Base-by-base conservation (phyloP, 1,140 invertebrate genomes). In the Ostrea denselamellosa region DNA sequence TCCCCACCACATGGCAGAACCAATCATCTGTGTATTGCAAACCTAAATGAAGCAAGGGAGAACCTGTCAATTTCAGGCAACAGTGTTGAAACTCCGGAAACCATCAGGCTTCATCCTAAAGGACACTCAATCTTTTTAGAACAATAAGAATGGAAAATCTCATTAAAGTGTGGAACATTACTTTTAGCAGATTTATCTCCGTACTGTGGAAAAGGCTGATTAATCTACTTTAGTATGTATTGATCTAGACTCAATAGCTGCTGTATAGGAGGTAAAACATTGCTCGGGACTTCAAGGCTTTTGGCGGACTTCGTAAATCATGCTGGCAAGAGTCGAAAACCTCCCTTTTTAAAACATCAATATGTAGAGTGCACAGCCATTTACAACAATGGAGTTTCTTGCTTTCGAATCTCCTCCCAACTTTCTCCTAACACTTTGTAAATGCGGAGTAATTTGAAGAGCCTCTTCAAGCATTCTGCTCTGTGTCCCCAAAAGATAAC, bases 201-300 rank as follows among this genome's bases (percentile, higher is more conserved):
- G 22, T 77, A 77, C 34, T 77, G 22, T 77, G 28, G 68, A 77
- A 77, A 14, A 77, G 22, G 28, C 25, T 77, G 68, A 77, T 77
- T 77, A 77, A 34, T 77, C 68, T 71, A 62, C 56, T 62, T 58
- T 71, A 34, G 68, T 77, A 34, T 77, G 25, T 77, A 77, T 77
- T 25, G 68, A 77, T 14, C 68, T 28, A 2, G 3, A 9, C 25
- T 77, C 25, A 77, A 34, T 77, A 34, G 58, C 68, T 9, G 68
- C 22, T 14, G 28, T 14, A 77, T 34, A 34, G 2, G 68, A 12
- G 28, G 56, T 62, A 62, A 44, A 17, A 62, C 68, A 12, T 8
- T 17, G 25, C 68, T 25, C 28, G 1, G 68, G 12, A 62, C 25
- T 34, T 9, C 68, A 25, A 22, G 65, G 25, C 25, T 44, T 77